Percentiles rank a stretch among this genome's conserved stretches.
phyloP scores from a whole-genome alignment of 2,888 invertebrate genomes.

The Cremastobaeus sp. region DNA sequence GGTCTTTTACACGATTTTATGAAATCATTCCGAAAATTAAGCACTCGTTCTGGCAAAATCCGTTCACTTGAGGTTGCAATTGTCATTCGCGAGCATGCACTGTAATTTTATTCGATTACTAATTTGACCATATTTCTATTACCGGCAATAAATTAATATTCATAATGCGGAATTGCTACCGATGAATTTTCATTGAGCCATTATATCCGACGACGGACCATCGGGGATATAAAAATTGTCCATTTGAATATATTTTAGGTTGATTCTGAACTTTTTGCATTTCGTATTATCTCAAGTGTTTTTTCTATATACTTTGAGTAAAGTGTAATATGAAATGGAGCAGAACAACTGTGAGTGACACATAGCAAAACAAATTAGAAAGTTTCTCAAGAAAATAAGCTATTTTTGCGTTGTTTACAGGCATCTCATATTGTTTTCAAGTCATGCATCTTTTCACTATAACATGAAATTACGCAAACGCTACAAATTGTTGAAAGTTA shows the following conservation, averaged over 20 bases:
- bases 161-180: neutral
- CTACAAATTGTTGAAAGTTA: too few relatives aligned
- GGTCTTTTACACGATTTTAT: constrained; percentile 13
- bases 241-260: neutral
- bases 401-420: constrained; percentile 41
- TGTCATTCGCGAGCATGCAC: neutral
- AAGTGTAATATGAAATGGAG: constrained; percentile 22
- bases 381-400: constrained; percentile 23
- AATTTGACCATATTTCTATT: constrained; percentile 25
- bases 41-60: constrained; percentile 11
- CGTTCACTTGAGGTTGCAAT: constrained; percentile 1
- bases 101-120: constrained; percentile 21
- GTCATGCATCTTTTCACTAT: too few relatives aligned
- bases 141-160: constrained; percentile 5
- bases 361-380: constrained; percentile 31
- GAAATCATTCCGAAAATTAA: constrained; percentile 26
- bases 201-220: too few relatives aligned
- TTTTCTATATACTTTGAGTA: too few relatives aligned
- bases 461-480: too few relatives aligned
- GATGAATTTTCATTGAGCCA: constrained; percentile 16
- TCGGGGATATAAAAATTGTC: neutral
- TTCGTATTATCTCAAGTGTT: neutral
- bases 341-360: constrained; percentile 14
- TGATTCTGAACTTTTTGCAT: too few relatives aligned
- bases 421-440: too few relatives aligned